A percentile compares a stretch with the other conserved stretches of the same genome.
Conservation (phyloP, 2,888 invertebrate genomes). For the Drosophila prolongata region DNA sequence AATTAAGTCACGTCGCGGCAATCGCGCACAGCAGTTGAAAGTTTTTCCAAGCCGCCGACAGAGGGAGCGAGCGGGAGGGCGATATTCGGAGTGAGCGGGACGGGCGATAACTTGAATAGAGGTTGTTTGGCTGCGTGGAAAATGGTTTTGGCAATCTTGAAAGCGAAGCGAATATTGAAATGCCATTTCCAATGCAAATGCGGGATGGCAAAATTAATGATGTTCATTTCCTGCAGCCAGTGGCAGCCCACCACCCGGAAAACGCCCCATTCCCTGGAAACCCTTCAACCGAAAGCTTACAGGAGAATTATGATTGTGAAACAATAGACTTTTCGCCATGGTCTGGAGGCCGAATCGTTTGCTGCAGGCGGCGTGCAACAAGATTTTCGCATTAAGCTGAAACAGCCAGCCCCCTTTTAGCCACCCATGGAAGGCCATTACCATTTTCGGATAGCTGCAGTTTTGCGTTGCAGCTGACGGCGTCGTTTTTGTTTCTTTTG, state of each 20-base stretch:
- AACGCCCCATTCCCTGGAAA: background rate
- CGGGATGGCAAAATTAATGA: constrained; percentile 80
- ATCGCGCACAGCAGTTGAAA: constrained; percentile 79
- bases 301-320: constrained; percentile 79
- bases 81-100: constrained; percentile 1
- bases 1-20: constrained; percentile 83
- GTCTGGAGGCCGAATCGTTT: constrained; percentile 53
- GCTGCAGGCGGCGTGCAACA: constrained; percentile 70
- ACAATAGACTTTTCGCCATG: constrained; percentile 76
- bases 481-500: constrained; percentile 70
- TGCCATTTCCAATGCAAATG: constrained; percentile 79
- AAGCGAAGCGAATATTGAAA: constrained; percentile 68
- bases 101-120: constrained; percentile 12
- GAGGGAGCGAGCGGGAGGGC: constrained; percentile 3
- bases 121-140: constrained; percentile 36
- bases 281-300: constrained; percentile 58
- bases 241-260: constrained; percentile 3
- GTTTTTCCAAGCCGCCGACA: constrained; percentile 31
- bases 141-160: constrained; percentile 59
- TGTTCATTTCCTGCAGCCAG: constrained; percentile 75
- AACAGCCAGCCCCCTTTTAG: background rate
- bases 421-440: constrained; percentile 66
- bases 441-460: constrained; percentile 73
- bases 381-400: constrained; percentile 77
- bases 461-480: constrained; percentile 59